Percentiles rank a stretch among this genome's conserved stretches.
phyloP scores from a whole-genome alignment of 2,113 vertebrate genomes.

The Odontesthes bonariensis region DNA sequence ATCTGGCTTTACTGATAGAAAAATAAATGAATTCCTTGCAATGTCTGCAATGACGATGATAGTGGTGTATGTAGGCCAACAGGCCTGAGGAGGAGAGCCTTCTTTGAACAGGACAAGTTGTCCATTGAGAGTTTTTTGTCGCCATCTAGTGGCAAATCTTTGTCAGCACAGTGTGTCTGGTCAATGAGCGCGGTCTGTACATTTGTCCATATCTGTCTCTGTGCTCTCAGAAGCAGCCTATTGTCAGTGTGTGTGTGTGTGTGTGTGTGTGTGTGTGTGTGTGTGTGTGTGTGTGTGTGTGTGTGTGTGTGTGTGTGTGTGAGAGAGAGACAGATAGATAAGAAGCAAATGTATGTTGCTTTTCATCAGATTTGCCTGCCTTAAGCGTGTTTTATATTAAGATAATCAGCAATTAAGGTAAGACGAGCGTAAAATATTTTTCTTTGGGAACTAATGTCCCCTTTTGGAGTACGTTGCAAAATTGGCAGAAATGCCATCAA shows the following conservation, averaged over 20 bases:
- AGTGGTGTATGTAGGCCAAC: background rate
- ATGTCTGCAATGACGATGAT: background rate
- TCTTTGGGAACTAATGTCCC: too few relatives aligned
- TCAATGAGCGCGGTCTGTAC: too few relatives aligned
- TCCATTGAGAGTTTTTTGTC: conserved; percentile 36
- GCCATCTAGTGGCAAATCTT: conserved; percentile 73
- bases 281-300: background rate
- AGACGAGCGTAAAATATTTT: background rate
- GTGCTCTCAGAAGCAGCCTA: background rate
- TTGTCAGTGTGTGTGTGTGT: background rate
- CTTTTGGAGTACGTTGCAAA: background rate
- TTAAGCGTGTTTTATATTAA: background rate
- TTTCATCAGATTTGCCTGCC: background rate
- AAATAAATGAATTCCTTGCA: background rate
- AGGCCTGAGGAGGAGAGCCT: conserved; percentile 15
- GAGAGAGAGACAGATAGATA: background rate
- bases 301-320: background rate
- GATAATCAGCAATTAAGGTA: background rate
- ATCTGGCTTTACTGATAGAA: background rate
- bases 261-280: background rate
- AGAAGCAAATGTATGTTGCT: background rate
- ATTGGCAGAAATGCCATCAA: too few relatives aligned
- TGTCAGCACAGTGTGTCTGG: conserved; percentile 18
- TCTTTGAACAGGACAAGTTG: background rate
- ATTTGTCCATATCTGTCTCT: background rate